These are phyloP conservation scores for Ormyrus rosae DNA, from an alignment of 2,888 invertebrate species.

Conservation along the genomic window DNA sequence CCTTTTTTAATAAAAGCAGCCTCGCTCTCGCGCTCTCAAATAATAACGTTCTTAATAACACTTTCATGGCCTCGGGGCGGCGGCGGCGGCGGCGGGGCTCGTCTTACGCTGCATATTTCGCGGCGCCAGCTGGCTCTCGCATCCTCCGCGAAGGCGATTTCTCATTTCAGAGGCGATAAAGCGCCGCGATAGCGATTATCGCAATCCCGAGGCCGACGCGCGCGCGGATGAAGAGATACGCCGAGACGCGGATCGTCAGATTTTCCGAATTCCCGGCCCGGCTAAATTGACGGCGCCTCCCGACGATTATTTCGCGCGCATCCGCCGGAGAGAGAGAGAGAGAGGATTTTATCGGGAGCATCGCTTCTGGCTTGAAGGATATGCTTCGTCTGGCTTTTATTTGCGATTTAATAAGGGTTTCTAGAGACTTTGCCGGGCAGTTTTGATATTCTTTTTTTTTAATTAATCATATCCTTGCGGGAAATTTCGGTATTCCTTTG, in stretches of 20 bases:
- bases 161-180: constrained; percentile 48
- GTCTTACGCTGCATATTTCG: too few species aligned
- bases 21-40: neutral
- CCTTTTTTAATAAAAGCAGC: constrained; percentile 20
- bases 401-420: constrained; percentile 28
- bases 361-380: neutral
- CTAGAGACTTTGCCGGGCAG: neutral
- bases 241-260: constrained; percentile 17
- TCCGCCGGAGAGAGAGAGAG: too few species aligned
- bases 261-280: constrained; percentile 38
- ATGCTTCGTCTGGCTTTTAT: neutral
- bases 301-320: constrained; percentile 19
- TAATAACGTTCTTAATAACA: constrained; percentile 39
- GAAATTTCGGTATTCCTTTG: too few species aligned
- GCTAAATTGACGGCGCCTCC: constrained; percentile 35
- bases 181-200: constrained; percentile 45
- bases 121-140: neutral
- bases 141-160: constrained; percentile 36
- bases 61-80: neutral
- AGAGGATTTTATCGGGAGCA: constrained; percentile 16
- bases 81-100: neutral
- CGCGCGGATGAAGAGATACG: neutral
- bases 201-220: constrained; percentile 30
- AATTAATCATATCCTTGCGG: neutral
- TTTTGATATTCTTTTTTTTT: constrained; percentile 2